phyloP scores from a whole-genome alignment of 2,888 invertebrate genomes.

The Linnaemya tessellans region DNA sequence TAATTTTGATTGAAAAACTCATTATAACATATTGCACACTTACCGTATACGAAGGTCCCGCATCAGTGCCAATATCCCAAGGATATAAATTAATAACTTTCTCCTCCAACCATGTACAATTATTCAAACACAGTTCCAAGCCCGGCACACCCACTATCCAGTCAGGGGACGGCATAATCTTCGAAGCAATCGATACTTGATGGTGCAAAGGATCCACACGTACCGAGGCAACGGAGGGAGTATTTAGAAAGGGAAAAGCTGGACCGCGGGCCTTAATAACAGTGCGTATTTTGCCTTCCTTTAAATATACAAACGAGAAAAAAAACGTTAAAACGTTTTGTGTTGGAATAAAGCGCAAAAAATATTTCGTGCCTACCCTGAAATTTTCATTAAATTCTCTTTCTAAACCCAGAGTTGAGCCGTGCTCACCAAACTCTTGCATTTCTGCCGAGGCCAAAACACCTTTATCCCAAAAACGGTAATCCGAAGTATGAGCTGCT shows the following conservation, averaged over 20 bases:
- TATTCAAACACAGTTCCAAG: constrained; percentile 93
- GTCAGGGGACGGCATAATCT: constrained; percentile 98
- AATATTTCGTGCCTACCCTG: constrained; percentile 72
- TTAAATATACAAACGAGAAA: constrained; percentile 67
- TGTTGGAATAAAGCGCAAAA: neutral
- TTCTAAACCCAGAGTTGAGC: constrained; percentile 94
- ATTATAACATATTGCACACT: neutral
- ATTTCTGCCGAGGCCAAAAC: constrained; percentile 94
- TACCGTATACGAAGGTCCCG: constrained; percentile 92
- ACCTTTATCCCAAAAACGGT: constrained; percentile 97
- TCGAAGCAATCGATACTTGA: constrained; percentile 95
- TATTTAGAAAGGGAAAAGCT: constrained; percentile 93
- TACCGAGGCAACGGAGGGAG: constrained; percentile 92
- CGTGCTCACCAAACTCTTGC: constrained; percentile 96
- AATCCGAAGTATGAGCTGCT: constrained; percentile 93
- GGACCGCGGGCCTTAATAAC: constrained; percentile 97
- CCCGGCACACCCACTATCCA: constrained; percentile 98
- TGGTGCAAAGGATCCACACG: constrained; percentile 96
- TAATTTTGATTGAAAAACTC: too few species aligned
- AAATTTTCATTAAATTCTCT: constrained; percentile 93
- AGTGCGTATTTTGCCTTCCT: constrained; percentile 93
- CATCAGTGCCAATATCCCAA: constrained; percentile 97
- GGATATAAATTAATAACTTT: constrained; percentile 94
- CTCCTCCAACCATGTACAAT: constrained; percentile 95
- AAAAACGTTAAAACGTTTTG: neutral